Conservation (phyloP, 2,888 invertebrate genomes). For the Celastrina argiolus region DNA sequence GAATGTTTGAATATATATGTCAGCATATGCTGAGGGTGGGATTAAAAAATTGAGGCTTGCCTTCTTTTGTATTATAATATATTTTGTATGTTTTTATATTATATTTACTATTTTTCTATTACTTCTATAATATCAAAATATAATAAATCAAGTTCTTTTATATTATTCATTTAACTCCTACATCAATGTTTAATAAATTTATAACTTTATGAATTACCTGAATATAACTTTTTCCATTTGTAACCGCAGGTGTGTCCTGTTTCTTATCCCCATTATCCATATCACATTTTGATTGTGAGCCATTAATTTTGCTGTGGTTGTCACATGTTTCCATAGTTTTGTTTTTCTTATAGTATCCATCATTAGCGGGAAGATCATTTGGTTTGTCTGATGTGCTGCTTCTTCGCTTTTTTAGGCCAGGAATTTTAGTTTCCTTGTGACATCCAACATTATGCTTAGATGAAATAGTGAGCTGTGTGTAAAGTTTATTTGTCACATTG, state of each 20-base stretch:
- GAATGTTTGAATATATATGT: too few relatives aligned
- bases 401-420: conserved; percentile 65
- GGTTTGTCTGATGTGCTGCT: conserved; percentile 73
- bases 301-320: conserved; percentile 57
- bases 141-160: too few relatives aligned
- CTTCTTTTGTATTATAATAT: too few relatives aligned
- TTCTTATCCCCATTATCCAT: conserved; percentile 63
- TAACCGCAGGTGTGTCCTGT: conserved; percentile 47
- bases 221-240: conserved; percentile 57
- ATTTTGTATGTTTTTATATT: too few relatives aligned
- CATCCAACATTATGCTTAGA: conserved; percentile 53
- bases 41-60: too few relatives aligned
- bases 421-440: conserved; percentile 62
- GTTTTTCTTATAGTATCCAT: conserved; percentile 54
- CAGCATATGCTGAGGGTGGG: too few relatives aligned
- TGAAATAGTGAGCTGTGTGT: conserved; percentile 69
- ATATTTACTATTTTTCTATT: too few relatives aligned
- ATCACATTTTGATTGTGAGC: conserved; percentile 52
- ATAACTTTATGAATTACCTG: conserved; percentile 45
- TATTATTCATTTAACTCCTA: too few relatives aligned
- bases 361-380: conserved; percentile 55
- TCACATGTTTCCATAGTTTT: conserved; percentile 62
- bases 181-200: too few relatives aligned
- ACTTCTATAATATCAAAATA: too few relatives aligned
- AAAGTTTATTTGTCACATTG: conserved; percentile 64